Base-by-base conservation (phyloP, 2,888 invertebrate genomes). In the Megaustenia siamemsis region DNA sequence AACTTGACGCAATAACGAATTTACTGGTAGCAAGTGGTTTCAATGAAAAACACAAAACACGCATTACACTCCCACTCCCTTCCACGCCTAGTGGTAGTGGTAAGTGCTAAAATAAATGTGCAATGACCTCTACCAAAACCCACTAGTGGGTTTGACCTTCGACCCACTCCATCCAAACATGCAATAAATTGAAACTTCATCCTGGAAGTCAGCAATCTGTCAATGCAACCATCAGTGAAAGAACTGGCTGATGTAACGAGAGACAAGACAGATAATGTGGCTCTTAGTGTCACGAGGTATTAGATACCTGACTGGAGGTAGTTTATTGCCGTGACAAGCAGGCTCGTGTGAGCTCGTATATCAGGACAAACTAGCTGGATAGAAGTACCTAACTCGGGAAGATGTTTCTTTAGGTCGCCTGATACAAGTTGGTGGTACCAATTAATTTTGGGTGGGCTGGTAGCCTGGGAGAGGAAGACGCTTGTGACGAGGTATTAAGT, bases 111-210 rank as follows among this genome's bases (percentile, higher is more conserved):
- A n/a, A n/a, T n/a, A n/a, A n/a, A n/a, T n/a, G 53, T 12, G 21
- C 53, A 53, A 53, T 24, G 53, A 53, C 53, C 53, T 53, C 53
- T 53, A 53, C 12, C 53, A 18, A 53, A 21, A 21, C 18, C 12
- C 6, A 53, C 53, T 21, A 3, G 18, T 53, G 45, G 18, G 53
- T 3, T 24, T 24, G 3, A 24, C 53, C 12, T 24, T 53, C 18
- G 3, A 53, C 3, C 21, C 53, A 12, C 21, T 53, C 21, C 18
- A 53, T 53, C 53, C 3, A 18, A 21, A 21, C 12, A 53, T 71
- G 71, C 28, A 71, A 71, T 71, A 71, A 71, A 71, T 43, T 45
- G 71, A 71, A 71, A 71, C n/a, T 43, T 43, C n/a, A 71, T 10
- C 71, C n/a, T 43, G 4, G 2, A n/a, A 43, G n/a, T 43, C 43